These are phyloP conservation scores for Coracopsis vasa DNA, from an alignment of 2,113 vertebrate species.

Conservation along the genomic window DNA sequence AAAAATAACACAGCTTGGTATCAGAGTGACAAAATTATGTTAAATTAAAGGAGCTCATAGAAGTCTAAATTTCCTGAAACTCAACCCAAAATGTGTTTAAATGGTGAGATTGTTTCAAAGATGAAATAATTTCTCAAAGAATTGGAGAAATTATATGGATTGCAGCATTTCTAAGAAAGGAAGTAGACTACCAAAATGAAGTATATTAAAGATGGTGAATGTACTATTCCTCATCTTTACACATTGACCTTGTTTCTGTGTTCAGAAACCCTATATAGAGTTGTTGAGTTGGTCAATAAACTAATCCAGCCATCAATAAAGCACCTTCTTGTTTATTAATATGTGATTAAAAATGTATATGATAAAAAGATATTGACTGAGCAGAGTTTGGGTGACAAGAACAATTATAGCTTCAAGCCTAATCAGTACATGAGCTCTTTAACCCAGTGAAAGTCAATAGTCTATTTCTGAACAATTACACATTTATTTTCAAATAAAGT, in stretches of 20 bases:
- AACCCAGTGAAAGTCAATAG: conserved; percentile 71
- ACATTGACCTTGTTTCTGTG: conserved; percentile 80
- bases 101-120: background rate
- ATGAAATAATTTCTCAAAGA: background rate
- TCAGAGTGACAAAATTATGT: background rate
- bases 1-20: background rate
- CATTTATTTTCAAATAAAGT: conserved; percentile 55
- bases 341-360: conserved; percentile 88
- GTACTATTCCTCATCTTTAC: conserved; percentile 63
- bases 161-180: background rate
- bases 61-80: background rate
- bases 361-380: conserved; percentile 83
- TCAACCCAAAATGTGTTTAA: background rate
- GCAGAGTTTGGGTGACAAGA: conserved; percentile 76
- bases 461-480: conserved; percentile 71
- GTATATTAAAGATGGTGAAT: conserved; percentile 45
- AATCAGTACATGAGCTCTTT: conserved; percentile 68
- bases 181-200: background rate
- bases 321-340: conserved; percentile 85
- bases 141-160: background rate
- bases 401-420: conserved; percentile 75
- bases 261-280: conserved; percentile 69
- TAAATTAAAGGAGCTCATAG: background rate
- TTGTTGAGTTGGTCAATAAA: conserved; percentile 78
- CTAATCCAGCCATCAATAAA: conserved; percentile 83